These are phyloP conservation scores for Falco columbarius DNA, from an alignment of 2,797 vertebrate genomes.

Conservation along the genomic window DNA sequence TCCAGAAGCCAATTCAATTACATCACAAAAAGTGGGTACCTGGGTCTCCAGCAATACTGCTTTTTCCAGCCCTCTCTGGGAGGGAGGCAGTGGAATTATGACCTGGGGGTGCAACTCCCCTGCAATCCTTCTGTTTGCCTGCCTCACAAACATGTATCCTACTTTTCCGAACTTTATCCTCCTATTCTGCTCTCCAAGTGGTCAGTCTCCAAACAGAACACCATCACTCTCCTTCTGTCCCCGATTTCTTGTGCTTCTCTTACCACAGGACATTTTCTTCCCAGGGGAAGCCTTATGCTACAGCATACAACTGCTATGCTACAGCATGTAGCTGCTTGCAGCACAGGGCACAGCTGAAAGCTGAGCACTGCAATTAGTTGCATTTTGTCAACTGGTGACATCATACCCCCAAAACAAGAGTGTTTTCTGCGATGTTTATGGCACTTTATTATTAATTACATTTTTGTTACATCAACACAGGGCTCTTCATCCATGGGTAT, in stretches of 20 bases:
- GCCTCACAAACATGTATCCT: not conserved
- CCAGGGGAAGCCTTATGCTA: not conserved
- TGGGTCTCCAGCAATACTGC: not conserved
- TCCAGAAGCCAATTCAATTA: not conserved
- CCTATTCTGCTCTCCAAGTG: not conserved
- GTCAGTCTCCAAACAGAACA: not conserved
- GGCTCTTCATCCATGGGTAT: not conserved
- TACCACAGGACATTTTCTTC: not conserved
- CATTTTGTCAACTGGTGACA: not conserved
- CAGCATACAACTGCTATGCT: not conserved
- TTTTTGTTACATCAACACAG: not conserved
- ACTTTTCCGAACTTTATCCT: not conserved
- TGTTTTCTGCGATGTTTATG: not conserved
- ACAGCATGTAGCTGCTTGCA: not conserved
- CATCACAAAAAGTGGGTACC: not conserved
- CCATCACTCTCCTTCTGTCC: not conserved
- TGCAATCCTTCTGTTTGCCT: not conserved
- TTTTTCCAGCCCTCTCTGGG: not conserved
- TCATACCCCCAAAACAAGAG: not conserved
- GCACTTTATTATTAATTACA: not conserved
- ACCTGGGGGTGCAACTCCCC: not conserved
- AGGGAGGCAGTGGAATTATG: not conserved
- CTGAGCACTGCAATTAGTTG: not conserved
- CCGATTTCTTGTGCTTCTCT: not conserved
- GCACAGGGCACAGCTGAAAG: not conserved